Evolutionary conservation across 2,888 invertebrate genomes (phyloP).

Genomic region (Ochropacha duplaris): DNA sequence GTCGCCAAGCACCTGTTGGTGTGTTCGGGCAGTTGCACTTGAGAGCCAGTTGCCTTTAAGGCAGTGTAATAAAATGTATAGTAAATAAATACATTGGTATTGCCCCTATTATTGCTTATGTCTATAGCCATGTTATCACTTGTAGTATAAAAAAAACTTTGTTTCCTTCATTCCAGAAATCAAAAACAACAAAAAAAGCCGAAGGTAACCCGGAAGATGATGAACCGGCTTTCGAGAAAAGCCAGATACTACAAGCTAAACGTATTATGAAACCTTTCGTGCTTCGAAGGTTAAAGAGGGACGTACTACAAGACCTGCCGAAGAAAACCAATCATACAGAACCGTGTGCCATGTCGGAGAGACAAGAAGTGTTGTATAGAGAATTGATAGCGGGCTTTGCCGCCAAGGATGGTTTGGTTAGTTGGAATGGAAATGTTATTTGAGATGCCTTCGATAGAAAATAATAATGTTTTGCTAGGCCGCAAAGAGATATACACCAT

Average conservation of each 20-base stretch:
- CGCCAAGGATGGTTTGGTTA: constrained; percentile 83
- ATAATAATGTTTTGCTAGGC: background rate
- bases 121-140: no score
- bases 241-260: constrained; percentile 96
- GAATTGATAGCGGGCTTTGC: constrained; percentile 87
- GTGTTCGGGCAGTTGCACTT: no score
- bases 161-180: constrained; percentile 65
- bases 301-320: constrained; percentile 94
- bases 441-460: background rate
- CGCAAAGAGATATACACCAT: background rate
- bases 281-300: constrained; percentile 92
- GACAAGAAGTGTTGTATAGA: constrained; percentile 90
- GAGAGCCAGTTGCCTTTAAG: no score
- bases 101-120: no score
- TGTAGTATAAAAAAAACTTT: no score
- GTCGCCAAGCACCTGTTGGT: no score
- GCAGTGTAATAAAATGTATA: no score
- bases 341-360: constrained; percentile 84
- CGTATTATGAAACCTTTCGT: constrained; percentile 98
- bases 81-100: no score
- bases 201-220: constrained; percentile 80
- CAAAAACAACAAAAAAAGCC: constrained; percentile 76
- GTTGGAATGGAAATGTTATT: constrained; percentile 18
- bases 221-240: constrained; percentile 91
- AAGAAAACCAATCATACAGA: constrained; percentile 89